These are phyloP conservation scores for Phenacoccus solenopsis DNA, from an alignment of 1,140 invertebrate genomes.

Conservation along the genomic window DNA sequence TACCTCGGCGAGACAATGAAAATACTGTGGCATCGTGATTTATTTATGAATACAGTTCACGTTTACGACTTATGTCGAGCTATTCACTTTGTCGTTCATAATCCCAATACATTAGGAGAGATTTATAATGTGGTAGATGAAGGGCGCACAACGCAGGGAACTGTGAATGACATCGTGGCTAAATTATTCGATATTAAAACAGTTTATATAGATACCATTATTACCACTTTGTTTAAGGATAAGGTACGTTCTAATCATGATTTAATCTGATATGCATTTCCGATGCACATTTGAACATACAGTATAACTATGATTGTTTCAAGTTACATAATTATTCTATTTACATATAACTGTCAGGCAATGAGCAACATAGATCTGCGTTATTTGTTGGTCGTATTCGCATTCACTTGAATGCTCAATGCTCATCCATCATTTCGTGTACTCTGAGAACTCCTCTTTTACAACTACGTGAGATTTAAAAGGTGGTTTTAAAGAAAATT, in stretches of 20 bases:
- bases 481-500: too few relatives aligned
- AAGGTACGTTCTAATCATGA: slow-evolving; percentile 13
- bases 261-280: too few relatives aligned
- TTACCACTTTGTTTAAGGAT: slow-evolving; percentile 68
- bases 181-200: slow-evolving; percentile 76
- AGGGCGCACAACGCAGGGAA: slow-evolving; percentile 67
- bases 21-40: slow-evolving; percentile 69
- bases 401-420: too few relatives aligned
- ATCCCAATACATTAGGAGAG: slow-evolving; percentile 41
- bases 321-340: not conserved
- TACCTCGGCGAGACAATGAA: slow-evolving; percentile 82
- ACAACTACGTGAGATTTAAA: too few relatives aligned
- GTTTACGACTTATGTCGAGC: slow-evolving; percentile 67
- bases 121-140: slow-evolving; percentile 74
- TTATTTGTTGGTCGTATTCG: too few relatives aligned
- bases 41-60: slow-evolving; percentile 79
- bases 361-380: too few relatives aligned
- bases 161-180: slow-evolving; percentile 58
- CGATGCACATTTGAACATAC: too few relatives aligned
- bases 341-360: too few relatives aligned
- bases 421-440: too few relatives aligned
- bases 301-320: too few relatives aligned
- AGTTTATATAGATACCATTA: slow-evolving; percentile 66
- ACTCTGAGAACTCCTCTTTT: too few relatives aligned
- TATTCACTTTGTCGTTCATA: slow-evolving; percentile 52